Base-by-base conservation (phyloP, 2,797 vertebrate genomes). In the Schizothorax lantsangensis region DNA sequence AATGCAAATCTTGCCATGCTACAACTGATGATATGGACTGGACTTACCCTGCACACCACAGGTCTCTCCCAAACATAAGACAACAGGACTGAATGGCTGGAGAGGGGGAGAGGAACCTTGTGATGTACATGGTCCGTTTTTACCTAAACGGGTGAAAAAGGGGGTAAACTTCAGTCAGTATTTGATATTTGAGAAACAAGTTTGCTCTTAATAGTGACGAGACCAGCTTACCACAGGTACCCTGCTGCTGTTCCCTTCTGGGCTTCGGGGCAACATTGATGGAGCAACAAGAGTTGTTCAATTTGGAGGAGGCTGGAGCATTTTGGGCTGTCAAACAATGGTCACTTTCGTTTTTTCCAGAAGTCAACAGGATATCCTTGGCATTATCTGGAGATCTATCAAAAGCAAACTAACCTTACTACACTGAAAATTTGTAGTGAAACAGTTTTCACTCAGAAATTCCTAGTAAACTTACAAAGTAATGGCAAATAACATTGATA, bases 51-150 rank as follows among this genome's bases (percentile, higher is more conserved):
- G 30, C 10, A 21, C 36, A 23, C 0, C 5, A 23, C 3, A 74
- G 38, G 54, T 52, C 66, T 54, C 26, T 79, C 9, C 64, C 52
- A 81, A 68, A 77, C 83, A 79, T 2, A 59, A 54, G 12, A 80
- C n/a, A 62, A 7, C 36, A 33, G 77, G 38, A n/a, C 26, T 69
- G 36, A 43, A 3, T 36, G 84, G 40, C 7, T 74, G 4, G 19
- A 40, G 30, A 66, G 72, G 40, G n/a, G 62, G 66, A 43, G 59
- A 86, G 49, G 21, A 40, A 36, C 30, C 75, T 54, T 88, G 83
- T 89, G 92, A 47, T 45, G 88, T 90, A 83, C n/a, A 82, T 45
- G 59, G 81, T 43, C 33, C 84, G 30, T 73, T 87, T 43, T 68
- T 0, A 49, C 23, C 40, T 47, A 5, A 6, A 5, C 0, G 2